Evolutionary conservation across 2,797 vertebrate species (phyloP).

Genomic region (Brachyrhaphis roseni): DNA sequence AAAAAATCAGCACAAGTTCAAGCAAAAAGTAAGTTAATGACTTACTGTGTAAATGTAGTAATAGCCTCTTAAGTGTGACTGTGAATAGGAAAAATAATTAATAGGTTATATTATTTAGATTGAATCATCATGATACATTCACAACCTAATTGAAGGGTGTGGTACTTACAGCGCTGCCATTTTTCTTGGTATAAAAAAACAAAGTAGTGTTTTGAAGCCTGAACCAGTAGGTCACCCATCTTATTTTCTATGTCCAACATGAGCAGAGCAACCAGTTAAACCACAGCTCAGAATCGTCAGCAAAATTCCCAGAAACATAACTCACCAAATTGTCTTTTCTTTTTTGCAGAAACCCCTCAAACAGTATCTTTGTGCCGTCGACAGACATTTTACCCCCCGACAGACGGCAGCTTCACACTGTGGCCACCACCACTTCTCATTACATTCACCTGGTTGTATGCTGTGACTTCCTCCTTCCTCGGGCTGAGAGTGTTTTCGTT

Average conservation of each 20-base stretch:
- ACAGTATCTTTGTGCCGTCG: constrained; percentile 39
- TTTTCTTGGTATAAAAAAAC: constrained; percentile 80
- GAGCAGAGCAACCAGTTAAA: background rate
- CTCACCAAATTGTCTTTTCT: constrained; percentile 81
- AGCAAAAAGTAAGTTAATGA: background rate
- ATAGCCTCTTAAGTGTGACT: constrained; percentile 74
- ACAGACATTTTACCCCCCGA: constrained; percentile 62
- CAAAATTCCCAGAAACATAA: background rate
- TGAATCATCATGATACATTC: background rate
- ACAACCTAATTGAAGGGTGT: background rate
- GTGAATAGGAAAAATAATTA: constrained; percentile 25
- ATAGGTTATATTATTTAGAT: background rate
- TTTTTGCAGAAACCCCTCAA: constrained; percentile 81
- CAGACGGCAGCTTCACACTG: background rate
- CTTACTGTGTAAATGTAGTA: constrained; percentile 80
- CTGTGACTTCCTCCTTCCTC: constrained; percentile 60
- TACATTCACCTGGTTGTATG: constrained; percentile 22
- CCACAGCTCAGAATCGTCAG: background rate
- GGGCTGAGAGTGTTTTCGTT: constrained; percentile 5
- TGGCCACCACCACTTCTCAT: background rate
- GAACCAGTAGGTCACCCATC: constrained; percentile 81
- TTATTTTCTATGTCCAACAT: constrained; percentile 66
- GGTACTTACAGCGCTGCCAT: constrained; percentile 69
- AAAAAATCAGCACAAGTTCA: background rate
- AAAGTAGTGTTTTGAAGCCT: constrained; percentile 79